These are phyloP conservation scores for Mus minutoides DNA, from an alignment of 2,797 vertebrate genomes.

Conservation along the genomic window DNA sequence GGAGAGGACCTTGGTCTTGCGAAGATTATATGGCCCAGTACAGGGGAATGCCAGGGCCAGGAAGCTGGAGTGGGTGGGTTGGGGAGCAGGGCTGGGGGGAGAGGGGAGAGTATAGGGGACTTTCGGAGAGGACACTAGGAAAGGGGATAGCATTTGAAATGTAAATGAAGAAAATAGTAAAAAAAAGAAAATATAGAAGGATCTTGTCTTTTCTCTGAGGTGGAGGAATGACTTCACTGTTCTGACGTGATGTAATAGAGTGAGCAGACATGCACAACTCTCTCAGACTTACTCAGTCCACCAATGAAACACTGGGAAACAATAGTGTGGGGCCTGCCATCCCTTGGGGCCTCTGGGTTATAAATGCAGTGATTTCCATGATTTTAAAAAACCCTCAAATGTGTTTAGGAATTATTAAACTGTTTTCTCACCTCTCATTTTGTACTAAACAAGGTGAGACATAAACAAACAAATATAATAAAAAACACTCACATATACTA, in stretches of 20 bases:
- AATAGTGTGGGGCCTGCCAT: not conserved
- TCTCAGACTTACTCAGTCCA: not conserved
- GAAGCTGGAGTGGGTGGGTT: no score
- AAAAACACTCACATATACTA: conserved; percentile 11
- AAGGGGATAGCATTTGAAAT: no score
- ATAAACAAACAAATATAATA: conserved; percentile 63
- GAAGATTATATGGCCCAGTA: no score
- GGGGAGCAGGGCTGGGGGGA: no score
- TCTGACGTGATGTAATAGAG: not conserved
- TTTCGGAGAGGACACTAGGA: no score
- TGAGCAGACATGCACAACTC: not conserved
- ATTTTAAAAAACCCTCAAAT: conserved; percentile 48
- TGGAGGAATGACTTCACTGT: not conserved
- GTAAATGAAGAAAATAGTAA: no score
- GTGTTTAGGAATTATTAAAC: conserved; percentile 49
- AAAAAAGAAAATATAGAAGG: not conserved
- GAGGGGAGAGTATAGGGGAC: no score
- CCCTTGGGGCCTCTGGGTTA: not conserved
- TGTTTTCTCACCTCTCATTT: conserved; percentile 53
- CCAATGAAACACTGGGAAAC: not conserved
- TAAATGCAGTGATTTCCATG: not conserved
- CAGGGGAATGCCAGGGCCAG: no score
- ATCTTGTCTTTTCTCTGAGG: not conserved
- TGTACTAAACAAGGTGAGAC: conserved; percentile 42
- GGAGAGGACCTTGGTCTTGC: no score